Percentiles rank a stretch among this genome's conserved stretches.
Evolutionary conservation across 1,140 invertebrate genomes (phyloP).

Genomic region (Drosophila serrata): DNA sequence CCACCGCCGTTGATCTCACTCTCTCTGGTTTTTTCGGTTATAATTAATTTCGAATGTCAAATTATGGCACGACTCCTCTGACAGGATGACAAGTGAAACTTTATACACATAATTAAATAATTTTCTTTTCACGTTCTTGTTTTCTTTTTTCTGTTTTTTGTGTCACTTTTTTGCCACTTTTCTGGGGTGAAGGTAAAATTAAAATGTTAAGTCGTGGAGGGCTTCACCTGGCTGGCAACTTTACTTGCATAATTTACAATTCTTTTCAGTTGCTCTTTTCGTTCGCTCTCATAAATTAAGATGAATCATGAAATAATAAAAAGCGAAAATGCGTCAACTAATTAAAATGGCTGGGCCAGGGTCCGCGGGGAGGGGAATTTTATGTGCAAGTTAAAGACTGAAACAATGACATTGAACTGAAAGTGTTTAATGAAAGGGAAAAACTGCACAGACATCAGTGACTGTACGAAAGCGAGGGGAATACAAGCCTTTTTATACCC

Average conservation of each 20-base stretch:
- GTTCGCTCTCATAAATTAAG: slow-evolving; percentile 58
- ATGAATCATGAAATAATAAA: slow-evolving; percentile 66
- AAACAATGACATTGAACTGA: slow-evolving; percentile 39
- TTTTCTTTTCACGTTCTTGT: slow-evolving; percentile 34
- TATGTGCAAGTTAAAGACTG: slow-evolving; percentile 17
- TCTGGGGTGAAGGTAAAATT: slow-evolving; percentile 30
- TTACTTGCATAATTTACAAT: slow-evolving; percentile 74
- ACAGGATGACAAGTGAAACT: slow-evolving; percentile 64
- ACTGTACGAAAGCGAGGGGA: slow-evolving; percentile 1
- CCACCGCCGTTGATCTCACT: not conserved
- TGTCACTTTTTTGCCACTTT: slow-evolving; percentile 45
- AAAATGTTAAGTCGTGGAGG: slow-evolving; percentile 44
- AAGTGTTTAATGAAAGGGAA: slow-evolving; percentile 74
- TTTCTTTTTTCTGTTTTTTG: not conserved
- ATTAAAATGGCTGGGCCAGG: slow-evolving; percentile 52
- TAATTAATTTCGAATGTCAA: slow-evolving; percentile 72
- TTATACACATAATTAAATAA: slow-evolving; percentile 80
- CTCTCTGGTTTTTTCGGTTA: slow-evolving; percentile 37
- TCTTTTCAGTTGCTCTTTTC: slow-evolving; percentile 25
- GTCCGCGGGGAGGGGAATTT: too few relatives aligned
- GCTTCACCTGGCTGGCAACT: slow-evolving; percentile 44
- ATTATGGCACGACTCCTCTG: slow-evolving; percentile 38
- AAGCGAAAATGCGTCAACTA: slow-evolving; percentile 64
- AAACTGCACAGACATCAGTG: slow-evolving; percentile 42
- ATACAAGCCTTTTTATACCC: too few relatives aligned